phyloP scores from a whole-genome alignment of 2,797 vertebrate species.

The Pteropus rufus region DNA sequence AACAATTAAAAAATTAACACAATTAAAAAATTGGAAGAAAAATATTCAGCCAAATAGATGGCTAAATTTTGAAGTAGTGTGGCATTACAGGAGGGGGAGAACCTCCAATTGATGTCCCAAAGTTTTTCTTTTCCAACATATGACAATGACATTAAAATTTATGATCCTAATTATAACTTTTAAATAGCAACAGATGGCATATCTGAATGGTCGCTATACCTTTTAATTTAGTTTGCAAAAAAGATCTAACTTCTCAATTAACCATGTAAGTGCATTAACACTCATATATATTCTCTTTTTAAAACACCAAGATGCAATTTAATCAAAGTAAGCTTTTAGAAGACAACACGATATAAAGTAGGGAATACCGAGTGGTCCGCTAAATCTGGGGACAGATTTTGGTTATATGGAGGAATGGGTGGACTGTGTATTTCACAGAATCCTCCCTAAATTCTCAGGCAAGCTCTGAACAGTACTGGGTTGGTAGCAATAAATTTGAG shows the following conservation, averaged over 20 bases:
- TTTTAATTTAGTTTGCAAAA: conserved; percentile 58
- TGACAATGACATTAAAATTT: conserved; percentile 55
- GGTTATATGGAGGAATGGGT: not conserved
- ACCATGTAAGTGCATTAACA: not conserved
- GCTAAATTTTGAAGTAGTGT: conserved; percentile 24
- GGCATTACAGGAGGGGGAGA: not conserved
- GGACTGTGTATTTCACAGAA: not conserved
- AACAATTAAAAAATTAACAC: not conserved
- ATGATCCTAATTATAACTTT: conserved; percentile 61
- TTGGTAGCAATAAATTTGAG: not conserved
- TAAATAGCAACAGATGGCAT: conserved; percentile 52
- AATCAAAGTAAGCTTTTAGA: conserved; percentile 36
- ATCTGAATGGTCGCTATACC: conserved; percentile 33
- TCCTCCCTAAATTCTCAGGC: not conserved
- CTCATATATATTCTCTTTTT: conserved; percentile 8
- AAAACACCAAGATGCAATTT: conserved; percentile 25
- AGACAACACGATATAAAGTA: not conserved
- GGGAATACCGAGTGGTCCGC: not conserved
- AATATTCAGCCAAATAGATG: not conserved
- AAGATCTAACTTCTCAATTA: conserved; percentile 56
- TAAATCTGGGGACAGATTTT: not conserved
- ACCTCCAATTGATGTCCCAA: not conserved
- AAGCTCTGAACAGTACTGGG: not conserved
- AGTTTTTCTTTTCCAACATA: conserved; percentile 33
- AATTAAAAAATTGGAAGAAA: conserved; percentile 22